These are phyloP conservation scores for Boulengeromyrus knoepffleri DNA, from an alignment of 2,113 vertebrate genomes.

Conservation along the genomic window DNA sequence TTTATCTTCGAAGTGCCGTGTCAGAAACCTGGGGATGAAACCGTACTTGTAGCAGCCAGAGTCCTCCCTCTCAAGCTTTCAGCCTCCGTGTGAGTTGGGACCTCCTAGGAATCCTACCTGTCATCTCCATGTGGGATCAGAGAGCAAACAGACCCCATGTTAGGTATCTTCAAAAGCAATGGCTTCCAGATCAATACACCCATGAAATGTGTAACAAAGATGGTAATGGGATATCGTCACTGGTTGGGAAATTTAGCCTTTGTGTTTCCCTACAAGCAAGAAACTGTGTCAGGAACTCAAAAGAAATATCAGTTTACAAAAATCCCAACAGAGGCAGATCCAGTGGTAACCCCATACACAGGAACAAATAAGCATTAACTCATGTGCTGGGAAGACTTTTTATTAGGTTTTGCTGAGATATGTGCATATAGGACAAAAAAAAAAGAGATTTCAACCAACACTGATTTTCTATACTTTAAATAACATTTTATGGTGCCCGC, in stretches of 20 bases:
- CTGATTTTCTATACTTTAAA: background rate
- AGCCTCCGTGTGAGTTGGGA: background rate
- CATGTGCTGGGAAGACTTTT: background rate
- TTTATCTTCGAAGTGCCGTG: background rate
- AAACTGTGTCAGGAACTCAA: background rate
- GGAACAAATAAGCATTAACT: background rate
- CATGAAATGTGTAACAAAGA: background rate
- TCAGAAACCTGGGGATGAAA: background rate
- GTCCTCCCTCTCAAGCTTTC: background rate
- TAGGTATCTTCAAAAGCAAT: constrained; percentile 9
- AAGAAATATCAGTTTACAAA: constrained; percentile 22
- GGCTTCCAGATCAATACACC: constrained; percentile 12
- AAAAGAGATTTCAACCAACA: background rate
- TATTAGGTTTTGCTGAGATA: background rate
- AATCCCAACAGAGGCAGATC: constrained; percentile 21
- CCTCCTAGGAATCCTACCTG: background rate
- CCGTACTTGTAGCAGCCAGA: background rate
- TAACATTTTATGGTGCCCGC: background rate
- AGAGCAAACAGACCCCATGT: background rate
- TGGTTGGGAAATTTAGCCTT: constrained; percentile 9
- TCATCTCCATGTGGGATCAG: background rate
- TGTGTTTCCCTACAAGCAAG: background rate
- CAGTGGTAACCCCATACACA: background rate
- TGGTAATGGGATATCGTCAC: background rate
- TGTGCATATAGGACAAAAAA: constrained; percentile 16